A percentile compares a stretch with the other conserved stretches of the same genome.
phyloP scores from a whole-genome alignment of 2,888 invertebrate genomes.

The Acronicta psi region DNA sequence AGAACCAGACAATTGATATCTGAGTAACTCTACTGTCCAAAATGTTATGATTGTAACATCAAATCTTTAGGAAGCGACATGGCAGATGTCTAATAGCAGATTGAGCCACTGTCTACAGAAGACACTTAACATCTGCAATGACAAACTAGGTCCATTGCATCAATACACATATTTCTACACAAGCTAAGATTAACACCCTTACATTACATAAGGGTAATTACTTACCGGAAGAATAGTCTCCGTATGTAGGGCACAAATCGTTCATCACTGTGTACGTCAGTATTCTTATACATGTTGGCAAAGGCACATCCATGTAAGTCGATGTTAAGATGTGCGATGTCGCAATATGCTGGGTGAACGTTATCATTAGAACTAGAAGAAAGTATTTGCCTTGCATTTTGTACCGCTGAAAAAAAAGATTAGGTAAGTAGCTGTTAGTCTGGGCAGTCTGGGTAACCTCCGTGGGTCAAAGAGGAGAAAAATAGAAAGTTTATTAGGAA shows the following conservation, averaged over 20 bases:
- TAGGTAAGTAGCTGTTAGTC: too few species aligned
- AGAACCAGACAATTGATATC: too few species aligned
- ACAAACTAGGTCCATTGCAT: constrained; percentile 36
- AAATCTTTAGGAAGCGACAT: not conserved
- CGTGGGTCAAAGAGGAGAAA: not conserved
- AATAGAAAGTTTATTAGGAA: too few species aligned
- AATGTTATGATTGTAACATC: too few species aligned
- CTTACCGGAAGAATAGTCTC: constrained; percentile 62
- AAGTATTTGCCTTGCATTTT: constrained; percentile 64
- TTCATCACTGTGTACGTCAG: constrained; percentile 56
- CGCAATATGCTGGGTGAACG: constrained; percentile 57
- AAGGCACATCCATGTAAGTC: constrained; percentile 54
- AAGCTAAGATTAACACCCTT: constrained; percentile 33
- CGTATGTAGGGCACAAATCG: constrained; percentile 60
- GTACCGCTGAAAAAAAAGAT: constrained; percentile 46
- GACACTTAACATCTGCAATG: constrained; percentile 1
- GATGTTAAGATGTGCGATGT: constrained; percentile 69
- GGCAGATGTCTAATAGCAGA: not conserved
- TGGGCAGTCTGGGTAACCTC: too few species aligned
- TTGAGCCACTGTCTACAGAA: not conserved
- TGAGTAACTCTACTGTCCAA: too few species aligned
- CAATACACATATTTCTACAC: constrained; percentile 21
- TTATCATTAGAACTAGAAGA: constrained; percentile 57
- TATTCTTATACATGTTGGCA: constrained; percentile 59
- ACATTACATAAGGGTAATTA: constrained; percentile 30